Conservation (phyloP, 2,888 invertebrate species). For the Chrysina gloriosa region DNA sequence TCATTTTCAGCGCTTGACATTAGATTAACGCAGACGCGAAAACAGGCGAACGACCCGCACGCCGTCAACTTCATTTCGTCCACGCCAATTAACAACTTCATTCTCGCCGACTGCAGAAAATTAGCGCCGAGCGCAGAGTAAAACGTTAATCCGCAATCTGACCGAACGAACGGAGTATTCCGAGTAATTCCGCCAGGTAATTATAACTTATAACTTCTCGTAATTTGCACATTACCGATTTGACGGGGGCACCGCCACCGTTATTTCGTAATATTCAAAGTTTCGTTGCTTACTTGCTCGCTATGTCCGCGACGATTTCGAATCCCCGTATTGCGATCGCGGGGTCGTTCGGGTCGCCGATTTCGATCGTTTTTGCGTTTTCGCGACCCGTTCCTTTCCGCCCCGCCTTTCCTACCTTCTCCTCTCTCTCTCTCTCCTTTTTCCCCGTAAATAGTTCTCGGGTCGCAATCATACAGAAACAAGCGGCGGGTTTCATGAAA, state of each 20-base stretch:
- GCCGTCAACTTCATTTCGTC: too few species aligned
- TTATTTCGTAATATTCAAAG: conserved; percentile 10
- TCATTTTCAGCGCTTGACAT: too few species aligned
- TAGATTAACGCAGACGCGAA: too few species aligned
- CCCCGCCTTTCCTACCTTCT: background rate
- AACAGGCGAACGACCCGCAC: too few species aligned
- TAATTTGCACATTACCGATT: conserved; percentile 23
- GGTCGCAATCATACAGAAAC: conserved; percentile 46
- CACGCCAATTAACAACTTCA: too few species aligned
- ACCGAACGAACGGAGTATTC: conserved; percentile 24
- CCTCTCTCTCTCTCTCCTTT: background rate
- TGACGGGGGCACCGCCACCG: conserved; percentile 4
- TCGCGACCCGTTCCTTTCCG: background rate
- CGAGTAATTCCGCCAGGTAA: conserved; percentile 21
- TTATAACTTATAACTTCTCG: conserved; percentile 34
- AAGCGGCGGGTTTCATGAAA: conserved; percentile 50
- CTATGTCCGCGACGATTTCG: background rate
- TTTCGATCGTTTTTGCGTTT: background rate
- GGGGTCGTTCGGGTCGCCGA: too few species aligned
- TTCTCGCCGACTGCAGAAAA: too few species aligned
- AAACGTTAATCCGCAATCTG: conserved; percentile 14
- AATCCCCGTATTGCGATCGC: background rate
- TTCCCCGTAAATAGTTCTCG: conserved; percentile 28
- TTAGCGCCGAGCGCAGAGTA: too few species aligned
- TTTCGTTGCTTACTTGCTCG: background rate